Base-by-base conservation (phyloP, 2,797 vertebrate genomes). In the Acanthis flammea region DNA sequence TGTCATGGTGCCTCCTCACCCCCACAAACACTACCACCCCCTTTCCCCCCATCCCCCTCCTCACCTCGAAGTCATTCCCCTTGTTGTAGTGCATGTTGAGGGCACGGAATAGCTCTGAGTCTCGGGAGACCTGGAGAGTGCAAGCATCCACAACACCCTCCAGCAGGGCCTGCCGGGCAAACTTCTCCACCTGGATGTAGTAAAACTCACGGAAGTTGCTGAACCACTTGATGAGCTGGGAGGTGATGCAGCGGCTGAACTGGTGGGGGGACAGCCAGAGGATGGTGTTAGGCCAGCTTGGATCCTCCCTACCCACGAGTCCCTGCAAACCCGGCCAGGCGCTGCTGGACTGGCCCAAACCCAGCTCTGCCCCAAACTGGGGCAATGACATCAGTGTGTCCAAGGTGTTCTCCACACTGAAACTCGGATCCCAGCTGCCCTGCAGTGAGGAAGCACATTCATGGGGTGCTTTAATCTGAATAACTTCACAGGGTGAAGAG, bases 101-200 rank as follows among this genome's bases (percentile, higher is more conserved):
- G 37, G 98, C 98, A 16, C 98, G 98, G 96, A 99, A 99, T 58
- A 99, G 98, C 96, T 99, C 99, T 0, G 98, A 99, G 95, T 99
- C 98, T 17, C 99, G 98, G 88, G 98, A 98, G 67, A 99, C 98
- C 24, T 97, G 97, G 27, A 99, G 98, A 72, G 98, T 97, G 68
- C 98, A 97, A 51, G 98, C 96, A 1, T 99, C 98, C 11, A 88
- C 97, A 58, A 99, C 68, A 1, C 99, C 99, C 11, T 99, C 99
- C 15, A 98, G 96, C 68, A 99, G 98, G 31, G 99, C 98, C 98
- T 99, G 99, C 15, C 99, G 98, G 53, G 99, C 99, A 90, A 98
- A 99, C 97, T 99, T 99, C 98, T 99, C 99, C 98, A 99, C 99
- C 97, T 99, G 99, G 97, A 99, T 99, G 96, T 99, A 99, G 97